Conservation (phyloP, 2,113 vertebrate species). For the Pongo pygmaeus region DNA sequence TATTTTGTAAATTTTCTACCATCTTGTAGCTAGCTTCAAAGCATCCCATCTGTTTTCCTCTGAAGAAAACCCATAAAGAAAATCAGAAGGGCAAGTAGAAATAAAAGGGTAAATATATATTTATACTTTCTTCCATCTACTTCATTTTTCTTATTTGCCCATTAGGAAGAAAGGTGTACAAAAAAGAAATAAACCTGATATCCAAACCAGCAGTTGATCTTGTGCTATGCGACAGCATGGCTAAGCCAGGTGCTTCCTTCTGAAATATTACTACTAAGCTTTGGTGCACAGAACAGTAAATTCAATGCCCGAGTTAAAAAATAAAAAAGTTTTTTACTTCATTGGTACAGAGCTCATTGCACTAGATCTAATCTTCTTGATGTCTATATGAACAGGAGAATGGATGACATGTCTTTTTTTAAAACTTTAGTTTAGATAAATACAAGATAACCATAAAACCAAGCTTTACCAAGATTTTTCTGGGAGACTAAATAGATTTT, state of each 20-base stretch:
- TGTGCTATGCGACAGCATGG: neutral
- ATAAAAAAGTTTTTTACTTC: neutral
- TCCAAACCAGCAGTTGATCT: neutral
- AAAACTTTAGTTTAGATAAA: neutral
- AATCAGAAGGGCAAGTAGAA: conserved; percentile 43
- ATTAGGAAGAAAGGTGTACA: neutral
- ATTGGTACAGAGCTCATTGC: neutral
- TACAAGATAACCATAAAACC: neutral
- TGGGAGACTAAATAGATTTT: neutral
- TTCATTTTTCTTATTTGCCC: conserved; percentile 21
- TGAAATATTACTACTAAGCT: neutral
- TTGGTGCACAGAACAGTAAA: neutral
- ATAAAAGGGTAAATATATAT: neutral
- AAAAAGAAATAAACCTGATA: neutral
- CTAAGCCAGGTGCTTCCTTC: neutral
- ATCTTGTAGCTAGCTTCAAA: conserved; percentile 35
- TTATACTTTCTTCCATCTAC: neutral
- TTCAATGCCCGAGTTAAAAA: neutral
- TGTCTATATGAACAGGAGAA: neutral
- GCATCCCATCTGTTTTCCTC: conserved; percentile 10
- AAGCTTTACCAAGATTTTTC: neutral
- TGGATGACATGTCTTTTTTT: neutral
- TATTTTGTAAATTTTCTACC: conserved; percentile 48
- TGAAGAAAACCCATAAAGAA: conserved; percentile 25
- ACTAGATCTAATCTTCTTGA: neutral